Percentiles rank a stretch among this genome's conserved stretches.
Evolutionary conservation across 2,888 invertebrate species (phyloP).

Genomic region (Amiota minor): DNA sequence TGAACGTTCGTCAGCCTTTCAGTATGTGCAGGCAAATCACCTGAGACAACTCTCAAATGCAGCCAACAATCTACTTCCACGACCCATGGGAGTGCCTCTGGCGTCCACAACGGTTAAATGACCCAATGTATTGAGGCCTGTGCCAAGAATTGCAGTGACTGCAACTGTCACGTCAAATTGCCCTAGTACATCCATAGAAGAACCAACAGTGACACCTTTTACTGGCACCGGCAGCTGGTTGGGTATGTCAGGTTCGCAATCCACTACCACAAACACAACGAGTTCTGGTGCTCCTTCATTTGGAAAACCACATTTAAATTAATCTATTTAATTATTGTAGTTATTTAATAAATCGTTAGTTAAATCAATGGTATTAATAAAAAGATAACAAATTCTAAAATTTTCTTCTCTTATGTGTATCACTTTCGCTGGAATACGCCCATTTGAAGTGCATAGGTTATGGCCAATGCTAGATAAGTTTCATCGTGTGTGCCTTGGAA

Average conservation of each 20-base stretch:
- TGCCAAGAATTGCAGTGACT: slow-evolving; percentile 69
- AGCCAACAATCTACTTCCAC: slow-evolving; percentile 55
- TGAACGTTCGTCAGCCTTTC: slow-evolving; percentile 72
- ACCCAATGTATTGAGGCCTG: slow-evolving; percentile 72
- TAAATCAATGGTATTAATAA: slow-evolving; percentile 45
- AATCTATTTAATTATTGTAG: slow-evolving; percentile 42
- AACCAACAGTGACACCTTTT: slow-evolving; percentile 7
- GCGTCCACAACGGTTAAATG: slow-evolving; percentile 69
- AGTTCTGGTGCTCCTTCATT: background rate
- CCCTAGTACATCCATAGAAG: background rate
- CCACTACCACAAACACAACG: slow-evolving; percentile 20
- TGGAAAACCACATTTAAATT: background rate
- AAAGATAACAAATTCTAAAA: slow-evolving; percentile 5
- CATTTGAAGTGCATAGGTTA: slow-evolving; percentile 85
- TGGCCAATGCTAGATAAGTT: slow-evolving; percentile 87
- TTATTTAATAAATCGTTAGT: slow-evolving; percentile 42
- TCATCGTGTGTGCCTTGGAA: slow-evolving; percentile 92
- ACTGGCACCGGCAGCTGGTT: slow-evolving; percentile 33
- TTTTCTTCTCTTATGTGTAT: slow-evolving; percentile 5
- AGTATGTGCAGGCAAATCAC: slow-evolving; percentile 71
- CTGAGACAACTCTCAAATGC: slow-evolving; percentile 61
- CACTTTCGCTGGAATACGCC: slow-evolving; percentile 72
- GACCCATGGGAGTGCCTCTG: slow-evolving; percentile 47
- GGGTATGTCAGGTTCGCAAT: slow-evolving; percentile 29
- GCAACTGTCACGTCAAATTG: slow-evolving; percentile 34